Evolutionary conservation across 2,797 vertebrate genomes (phyloP).

Genomic region (Gallirallus australis): DNA sequence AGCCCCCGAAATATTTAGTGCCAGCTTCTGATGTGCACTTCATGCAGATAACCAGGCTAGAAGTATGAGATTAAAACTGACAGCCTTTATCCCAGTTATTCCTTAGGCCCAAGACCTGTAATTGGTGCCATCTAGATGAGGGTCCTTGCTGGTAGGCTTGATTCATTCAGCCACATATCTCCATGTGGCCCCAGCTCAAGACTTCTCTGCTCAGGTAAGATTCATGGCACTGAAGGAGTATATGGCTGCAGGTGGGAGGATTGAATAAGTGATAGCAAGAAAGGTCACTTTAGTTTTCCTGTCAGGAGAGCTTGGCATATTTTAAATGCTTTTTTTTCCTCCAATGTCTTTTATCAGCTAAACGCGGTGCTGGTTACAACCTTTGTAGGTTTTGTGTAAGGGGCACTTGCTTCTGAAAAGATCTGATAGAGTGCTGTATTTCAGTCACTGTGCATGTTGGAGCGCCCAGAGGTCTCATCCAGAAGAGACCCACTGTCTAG

Average conservation of each 20-base stretch:
- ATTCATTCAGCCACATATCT: background rate
- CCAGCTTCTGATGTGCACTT: accelerated
- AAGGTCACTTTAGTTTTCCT: background rate
- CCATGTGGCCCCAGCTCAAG: background rate
- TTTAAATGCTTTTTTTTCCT: background rate
- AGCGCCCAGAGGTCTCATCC: background rate
- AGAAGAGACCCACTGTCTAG: background rate
- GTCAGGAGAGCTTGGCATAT: background rate
- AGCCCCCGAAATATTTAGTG: background rate
- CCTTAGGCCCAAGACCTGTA: background rate
- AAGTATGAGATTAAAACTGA: background rate
- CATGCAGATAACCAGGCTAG: background rate
- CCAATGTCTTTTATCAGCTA: background rate
- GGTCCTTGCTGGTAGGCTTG: accelerated
- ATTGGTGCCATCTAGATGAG: background rate
- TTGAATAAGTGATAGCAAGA: background rate
- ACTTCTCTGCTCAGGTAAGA: background rate
- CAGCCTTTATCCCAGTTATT: background rate
- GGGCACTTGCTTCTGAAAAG: background rate
- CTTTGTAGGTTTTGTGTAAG: background rate
- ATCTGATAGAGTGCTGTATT: background rate
- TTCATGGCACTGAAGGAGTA: background rate
- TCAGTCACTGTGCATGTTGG: background rate
- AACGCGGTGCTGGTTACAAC: background rate
- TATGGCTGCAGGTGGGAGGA: background rate